phyloP scores from a whole-genome alignment of 2,797 vertebrate species.

The Antennarius maculatus region DNA sequence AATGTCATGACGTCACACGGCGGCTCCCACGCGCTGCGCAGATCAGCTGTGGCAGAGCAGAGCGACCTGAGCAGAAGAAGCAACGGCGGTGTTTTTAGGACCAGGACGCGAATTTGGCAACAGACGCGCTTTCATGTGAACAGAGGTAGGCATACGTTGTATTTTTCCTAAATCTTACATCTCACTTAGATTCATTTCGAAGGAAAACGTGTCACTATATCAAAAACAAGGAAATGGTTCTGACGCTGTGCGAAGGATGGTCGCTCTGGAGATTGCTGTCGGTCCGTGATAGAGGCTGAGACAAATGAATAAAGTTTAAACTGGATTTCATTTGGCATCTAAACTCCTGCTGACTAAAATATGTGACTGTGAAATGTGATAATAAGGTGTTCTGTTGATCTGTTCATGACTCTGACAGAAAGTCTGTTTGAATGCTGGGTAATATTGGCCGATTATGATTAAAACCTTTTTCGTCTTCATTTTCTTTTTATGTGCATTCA shows the following conservation, averaged over 20 bases:
- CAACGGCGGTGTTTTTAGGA: not conserved
- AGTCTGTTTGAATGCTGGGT: not conserved
- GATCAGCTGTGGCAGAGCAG: constrained; percentile 51
- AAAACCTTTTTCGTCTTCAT: not conserved
- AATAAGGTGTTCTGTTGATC: not conserved
- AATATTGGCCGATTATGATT: not conserved
- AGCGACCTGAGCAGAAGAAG: not conserved
- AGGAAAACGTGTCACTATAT: not conserved
- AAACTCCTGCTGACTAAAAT: not conserved
- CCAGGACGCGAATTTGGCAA: constrained; percentile 5
- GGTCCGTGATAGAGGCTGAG: not conserved
- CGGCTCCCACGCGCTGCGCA: constrained; percentile 36
- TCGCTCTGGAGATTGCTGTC: constrained; percentile 1
- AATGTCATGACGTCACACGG: constrained; percentile 64
- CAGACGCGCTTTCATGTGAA: not conserved
- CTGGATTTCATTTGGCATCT: not conserved
- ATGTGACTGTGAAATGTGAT: too few species aligned
- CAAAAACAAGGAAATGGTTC: not conserved
- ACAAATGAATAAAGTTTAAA: constrained; percentile 40
- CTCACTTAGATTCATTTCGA: not conserved
- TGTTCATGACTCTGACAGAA: not conserved
- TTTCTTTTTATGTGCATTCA: not conserved
- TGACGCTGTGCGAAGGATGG: constrained; percentile 2
- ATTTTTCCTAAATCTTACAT: not conserved
- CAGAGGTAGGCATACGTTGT: constrained; percentile 38